A percentile compares a stretch with the other conserved stretches of the same genome.
phyloP scores from a whole-genome alignment of 2,797 vertebrate genomes.

The Craterocephalus amniculus region DNA sequence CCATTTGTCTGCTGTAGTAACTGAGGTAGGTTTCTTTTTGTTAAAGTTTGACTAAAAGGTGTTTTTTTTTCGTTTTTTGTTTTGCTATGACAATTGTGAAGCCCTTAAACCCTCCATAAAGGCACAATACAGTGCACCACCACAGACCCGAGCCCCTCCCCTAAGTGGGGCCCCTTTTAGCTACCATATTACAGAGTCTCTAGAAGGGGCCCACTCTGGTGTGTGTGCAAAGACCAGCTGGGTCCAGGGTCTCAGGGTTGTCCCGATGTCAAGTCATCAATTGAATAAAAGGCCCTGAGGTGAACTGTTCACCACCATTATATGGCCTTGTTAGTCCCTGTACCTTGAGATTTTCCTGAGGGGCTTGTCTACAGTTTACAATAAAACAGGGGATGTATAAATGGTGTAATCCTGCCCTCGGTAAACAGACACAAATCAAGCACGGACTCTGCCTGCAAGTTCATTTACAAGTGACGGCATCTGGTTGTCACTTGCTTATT shows the following conservation, averaged over 20 bases:
- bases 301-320: background rate
- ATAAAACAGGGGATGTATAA: background rate
- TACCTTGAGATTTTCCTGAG: constrained; percentile 1
- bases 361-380: background rate
- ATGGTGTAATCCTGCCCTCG: constrained; percentile 9
- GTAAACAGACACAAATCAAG: background rate
- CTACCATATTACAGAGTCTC: background rate
- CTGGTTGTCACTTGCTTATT: constrained; percentile 8
- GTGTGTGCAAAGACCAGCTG: constrained; percentile 14
- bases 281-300: constrained; percentile 1
- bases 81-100: background rate
- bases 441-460: constrained; percentile 6
- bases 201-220: background rate
- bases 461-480: constrained; percentile 7
- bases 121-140: background rate
- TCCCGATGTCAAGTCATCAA: constrained; percentile 1
- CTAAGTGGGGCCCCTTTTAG: background rate
- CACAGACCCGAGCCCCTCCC: background rate
- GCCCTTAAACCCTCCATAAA: background rate
- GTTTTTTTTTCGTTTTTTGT: background rate
- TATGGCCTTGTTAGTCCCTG: background rate
- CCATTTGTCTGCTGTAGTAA: background rate
- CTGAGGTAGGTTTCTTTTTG: too few relatives aligned
- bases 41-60: background rate
- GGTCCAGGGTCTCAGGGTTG: constrained; percentile 1